These are phyloP conservation scores for Allobates femoralis DNA, from an alignment of 2,797 vertebrate genomes.

Conservation along the genomic window DNA sequence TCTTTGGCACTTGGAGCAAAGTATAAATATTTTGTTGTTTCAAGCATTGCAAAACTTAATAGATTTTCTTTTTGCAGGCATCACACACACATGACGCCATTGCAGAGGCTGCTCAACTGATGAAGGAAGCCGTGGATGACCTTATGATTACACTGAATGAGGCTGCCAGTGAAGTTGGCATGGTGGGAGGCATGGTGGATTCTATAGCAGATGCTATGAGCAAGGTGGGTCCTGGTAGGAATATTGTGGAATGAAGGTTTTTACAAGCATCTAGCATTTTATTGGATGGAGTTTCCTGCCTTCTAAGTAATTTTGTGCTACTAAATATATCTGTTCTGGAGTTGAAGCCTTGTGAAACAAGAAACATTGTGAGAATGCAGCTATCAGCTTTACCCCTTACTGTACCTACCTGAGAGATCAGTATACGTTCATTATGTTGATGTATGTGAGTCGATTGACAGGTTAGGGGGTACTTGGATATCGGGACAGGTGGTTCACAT, in stretches of 20 bases:
- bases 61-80: slow-evolving; percentile 75
- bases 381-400: not conserved
- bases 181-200: slow-evolving; percentile 97
- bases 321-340: not conserved
- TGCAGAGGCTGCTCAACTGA: slow-evolving; percentile 91
- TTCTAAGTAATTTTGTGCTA: not conserved
- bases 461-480: no score
- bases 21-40: not conserved
- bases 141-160: slow-evolving; percentile 98
- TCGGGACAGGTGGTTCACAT: no score
- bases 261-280: no score
- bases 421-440: no score
- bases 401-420: not conserved
- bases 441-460: no score
- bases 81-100: slow-evolving; percentile 95
- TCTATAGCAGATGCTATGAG: slow-evolving; percentile 93
- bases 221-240: slow-evolving; percentile 78
- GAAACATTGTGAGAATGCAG: not conserved
- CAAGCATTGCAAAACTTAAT: not conserved
- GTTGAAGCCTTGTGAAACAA: not conserved
- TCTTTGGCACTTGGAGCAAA: no score
- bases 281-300: not conserved
- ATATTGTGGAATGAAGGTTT: no score
- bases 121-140: slow-evolving; percentile 97
- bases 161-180: slow-evolving; percentile 94